Conservation (phyloP, 2,888 invertebrate species). For the Dryococelus australis region DNA sequence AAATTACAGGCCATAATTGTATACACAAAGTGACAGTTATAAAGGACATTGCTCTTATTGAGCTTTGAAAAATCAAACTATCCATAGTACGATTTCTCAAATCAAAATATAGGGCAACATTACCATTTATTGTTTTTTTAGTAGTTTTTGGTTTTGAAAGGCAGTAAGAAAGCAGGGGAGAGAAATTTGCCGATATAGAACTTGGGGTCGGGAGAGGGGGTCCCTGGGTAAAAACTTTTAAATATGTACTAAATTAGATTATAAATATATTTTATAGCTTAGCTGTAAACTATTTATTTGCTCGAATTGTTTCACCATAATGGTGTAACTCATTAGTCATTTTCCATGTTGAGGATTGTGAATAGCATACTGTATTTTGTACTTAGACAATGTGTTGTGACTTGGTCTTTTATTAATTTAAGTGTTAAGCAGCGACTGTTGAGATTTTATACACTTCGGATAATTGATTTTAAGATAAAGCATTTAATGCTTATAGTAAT, state of each 20-base stretch:
- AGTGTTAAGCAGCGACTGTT: not conserved
- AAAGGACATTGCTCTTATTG: not conserved
- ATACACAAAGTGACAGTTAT: not conserved
- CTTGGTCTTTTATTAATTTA: not conserved
- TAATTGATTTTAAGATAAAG: not conserved
- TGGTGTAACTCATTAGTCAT: not conserved
- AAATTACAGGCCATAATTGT: not conserved
- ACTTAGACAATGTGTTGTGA: not conserved
- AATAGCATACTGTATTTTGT: not conserved
- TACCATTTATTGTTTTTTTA: not conserved
- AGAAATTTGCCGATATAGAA: not conserved
- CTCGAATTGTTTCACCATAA: constrained; percentile 9
- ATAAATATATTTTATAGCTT: not conserved
- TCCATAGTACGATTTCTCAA: not conserved
- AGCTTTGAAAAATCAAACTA: not conserved
- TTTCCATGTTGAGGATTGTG: not conserved
- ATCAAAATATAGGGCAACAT: not conserved
- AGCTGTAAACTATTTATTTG: not conserved
- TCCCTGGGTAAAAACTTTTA: not conserved
- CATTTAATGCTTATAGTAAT: not conserved
- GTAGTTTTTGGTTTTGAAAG: not conserved
- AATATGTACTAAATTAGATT: not conserved
- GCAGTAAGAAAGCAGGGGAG: not conserved
- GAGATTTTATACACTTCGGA: not conserved
- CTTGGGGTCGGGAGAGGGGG: not conserved